A percentile compares a stretch with the other conserved stretches of the same genome.
These are phyloP conservation scores for Zonitis immaculata DNA, from an alignment of 2,888 invertebrate species.

Conservation along the genomic window DNA sequence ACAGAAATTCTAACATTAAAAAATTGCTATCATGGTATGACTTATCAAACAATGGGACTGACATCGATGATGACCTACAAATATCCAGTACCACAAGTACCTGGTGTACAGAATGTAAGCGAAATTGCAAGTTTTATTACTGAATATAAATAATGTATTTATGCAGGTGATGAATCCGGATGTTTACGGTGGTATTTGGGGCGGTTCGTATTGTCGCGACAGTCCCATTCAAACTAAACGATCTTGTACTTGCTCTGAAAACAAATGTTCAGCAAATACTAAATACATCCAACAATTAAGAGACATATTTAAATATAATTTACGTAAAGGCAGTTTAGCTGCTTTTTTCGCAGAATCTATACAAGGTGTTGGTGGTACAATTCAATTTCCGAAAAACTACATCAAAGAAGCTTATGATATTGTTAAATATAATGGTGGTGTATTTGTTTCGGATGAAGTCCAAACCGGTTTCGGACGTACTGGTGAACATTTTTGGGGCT, in stretches of 20 bases:
- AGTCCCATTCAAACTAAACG: constrained; percentile 72
- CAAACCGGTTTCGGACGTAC: constrained; percentile 96
- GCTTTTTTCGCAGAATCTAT: constrained; percentile 94
- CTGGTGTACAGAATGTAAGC: constrained; percentile 74
- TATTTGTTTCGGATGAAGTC: constrained; percentile 92
- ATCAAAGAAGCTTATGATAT: constrained; percentile 74
- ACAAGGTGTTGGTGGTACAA: constrained; percentile 91
- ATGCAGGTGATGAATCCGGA: constrained; percentile 88
- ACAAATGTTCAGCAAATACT: constrained; percentile 67
- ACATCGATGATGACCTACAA: constrained; percentile 75
- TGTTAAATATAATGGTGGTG: constrained; percentile 75
- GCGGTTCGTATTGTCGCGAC: constrained; percentile 82
- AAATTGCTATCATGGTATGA: constrained; percentile 91
- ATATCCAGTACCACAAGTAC: constrained; percentile 63
- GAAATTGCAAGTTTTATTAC: not conserved
- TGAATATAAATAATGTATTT: no score
- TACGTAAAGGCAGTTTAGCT: constrained; percentile 75
- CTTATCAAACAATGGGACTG: constrained; percentile 74
- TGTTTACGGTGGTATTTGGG: constrained; percentile 87
- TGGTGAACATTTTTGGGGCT: constrained; percentile 96
- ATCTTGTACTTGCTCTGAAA: constrained; percentile 59
- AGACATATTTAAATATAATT: constrained; percentile 70
- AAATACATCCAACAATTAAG: constrained; percentile 79
- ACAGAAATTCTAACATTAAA: constrained; percentile 81
- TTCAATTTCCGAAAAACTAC: constrained; percentile 88